These are phyloP conservation scores for Cancer borealis DNA, from an alignment of 2,888 invertebrate genomes.

Conservation along the genomic window DNA sequence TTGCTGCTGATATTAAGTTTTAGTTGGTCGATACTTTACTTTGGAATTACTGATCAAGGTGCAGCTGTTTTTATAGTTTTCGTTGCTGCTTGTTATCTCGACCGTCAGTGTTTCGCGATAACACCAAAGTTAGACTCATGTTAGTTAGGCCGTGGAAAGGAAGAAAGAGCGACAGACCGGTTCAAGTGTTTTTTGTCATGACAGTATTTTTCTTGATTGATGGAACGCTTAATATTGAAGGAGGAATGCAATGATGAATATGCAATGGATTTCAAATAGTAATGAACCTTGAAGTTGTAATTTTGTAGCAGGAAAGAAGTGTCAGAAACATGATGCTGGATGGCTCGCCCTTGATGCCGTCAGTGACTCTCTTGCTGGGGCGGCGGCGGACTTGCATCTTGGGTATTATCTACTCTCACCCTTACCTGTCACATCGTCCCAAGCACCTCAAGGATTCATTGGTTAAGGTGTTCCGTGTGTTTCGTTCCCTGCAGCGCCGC, in stretches of 20 bases:
- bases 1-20: conserved; percentile 70
- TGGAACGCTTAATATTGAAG: no score
- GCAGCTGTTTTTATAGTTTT: conserved; percentile 14
- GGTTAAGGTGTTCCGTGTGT: neutral
- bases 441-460: neutral
- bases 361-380: neutral
- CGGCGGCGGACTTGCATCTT: neutral
- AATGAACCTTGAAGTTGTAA: neutral
- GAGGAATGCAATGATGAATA: neutral
- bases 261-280: neutral
- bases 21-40: conserved; percentile 61
- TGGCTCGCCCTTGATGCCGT: neutral
- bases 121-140: neutral
- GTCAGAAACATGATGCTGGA: neutral
- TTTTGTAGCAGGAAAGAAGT: neutral
- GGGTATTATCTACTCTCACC: neutral
- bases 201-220: neutral
- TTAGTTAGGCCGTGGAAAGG: neutral
- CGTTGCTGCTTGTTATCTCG: neutral
- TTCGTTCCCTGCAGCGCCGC: neutral
- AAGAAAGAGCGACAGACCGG: neutral
- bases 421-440: neutral
- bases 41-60: conserved; percentile 51
- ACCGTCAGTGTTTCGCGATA: neutral
- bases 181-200: neutral